Conservation (phyloP, 1,140 invertebrate species). For the Periplaneta americana region DNA sequence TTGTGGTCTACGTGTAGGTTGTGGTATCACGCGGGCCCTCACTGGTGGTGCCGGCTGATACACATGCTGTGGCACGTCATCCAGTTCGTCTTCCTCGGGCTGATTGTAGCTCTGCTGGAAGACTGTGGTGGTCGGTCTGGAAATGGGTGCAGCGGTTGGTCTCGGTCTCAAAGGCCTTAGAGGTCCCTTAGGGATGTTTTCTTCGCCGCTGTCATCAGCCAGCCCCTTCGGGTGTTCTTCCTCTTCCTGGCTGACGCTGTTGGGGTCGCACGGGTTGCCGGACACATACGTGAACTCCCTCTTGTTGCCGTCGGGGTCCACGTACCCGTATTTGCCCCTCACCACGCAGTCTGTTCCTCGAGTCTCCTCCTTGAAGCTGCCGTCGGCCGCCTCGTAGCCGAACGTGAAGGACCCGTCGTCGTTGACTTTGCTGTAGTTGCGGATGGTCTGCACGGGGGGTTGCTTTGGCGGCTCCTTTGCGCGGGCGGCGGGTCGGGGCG, state of each 20-base stretch:
- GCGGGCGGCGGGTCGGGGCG: conserved; percentile 22
- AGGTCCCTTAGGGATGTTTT: conserved; percentile 31
- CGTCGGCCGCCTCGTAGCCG: conserved; percentile 81
- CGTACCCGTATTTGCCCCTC: conserved; percentile 81
- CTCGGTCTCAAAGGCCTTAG: conserved; percentile 12
- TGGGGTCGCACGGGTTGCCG: conserved; percentile 85
- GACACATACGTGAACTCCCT: conserved; percentile 84
- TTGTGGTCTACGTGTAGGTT: conserved; percentile 17
- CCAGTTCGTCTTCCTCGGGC: conserved; percentile 31
- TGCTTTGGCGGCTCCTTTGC: conserved; percentile 50
- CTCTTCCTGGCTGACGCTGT: conserved; percentile 61
- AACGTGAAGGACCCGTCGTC: conserved; percentile 84
- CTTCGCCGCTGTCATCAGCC: conserved; percentile 27
- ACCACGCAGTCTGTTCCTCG: conserved; percentile 81
- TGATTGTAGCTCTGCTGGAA: conserved; percentile 34
- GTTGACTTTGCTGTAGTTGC: conserved; percentile 77
- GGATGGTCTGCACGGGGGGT: conserved; percentile 69
- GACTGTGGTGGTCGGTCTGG: conserved; percentile 27
- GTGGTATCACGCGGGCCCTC: conserved; percentile 30
- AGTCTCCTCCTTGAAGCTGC: conserved; percentile 86
- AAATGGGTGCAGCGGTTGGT: conserved; percentile 32
- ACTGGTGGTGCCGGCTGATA: conserved; percentile 34
- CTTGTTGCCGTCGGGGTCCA: conserved; percentile 83
- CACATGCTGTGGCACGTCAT: conserved; percentile 44
- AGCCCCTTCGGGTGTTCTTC: conserved; percentile 40